Percentiles rank a stretch among this genome's conserved stretches.
phyloP scores from a whole-genome alignment of 2,797 vertebrate genomes.

The Channallabes apus region DNA sequence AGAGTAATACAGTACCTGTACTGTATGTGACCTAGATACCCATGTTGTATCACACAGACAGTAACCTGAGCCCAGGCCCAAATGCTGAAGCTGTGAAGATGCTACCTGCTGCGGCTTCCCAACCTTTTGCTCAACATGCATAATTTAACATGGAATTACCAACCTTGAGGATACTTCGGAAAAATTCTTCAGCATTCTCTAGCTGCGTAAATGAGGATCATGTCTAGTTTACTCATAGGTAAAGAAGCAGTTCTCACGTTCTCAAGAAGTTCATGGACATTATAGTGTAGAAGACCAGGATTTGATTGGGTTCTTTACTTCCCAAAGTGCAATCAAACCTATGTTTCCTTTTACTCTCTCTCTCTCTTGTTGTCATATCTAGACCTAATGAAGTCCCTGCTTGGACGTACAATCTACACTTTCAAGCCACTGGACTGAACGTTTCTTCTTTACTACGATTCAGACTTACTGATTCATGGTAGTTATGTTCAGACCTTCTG shows the following conservation, averaged over 20 bases:
- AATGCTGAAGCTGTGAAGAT: not conserved
- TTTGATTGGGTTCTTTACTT: not conserved
- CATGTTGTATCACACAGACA: not conserved
- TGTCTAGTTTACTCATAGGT: not conserved
- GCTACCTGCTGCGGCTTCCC: not conserved
- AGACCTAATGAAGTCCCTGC: not conserved
- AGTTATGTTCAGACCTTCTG: not conserved
- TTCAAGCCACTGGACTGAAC: not conserved
- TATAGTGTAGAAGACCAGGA: not conserved
- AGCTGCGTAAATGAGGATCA: not conserved
- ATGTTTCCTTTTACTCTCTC: not conserved
- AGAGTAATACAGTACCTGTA: not conserved
- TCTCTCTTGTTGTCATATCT: not conserved
- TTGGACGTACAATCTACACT: not conserved
- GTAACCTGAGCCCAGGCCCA: not conserved
- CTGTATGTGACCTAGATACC: not conserved
- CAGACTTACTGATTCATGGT: not conserved
- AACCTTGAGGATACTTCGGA: not conserved
- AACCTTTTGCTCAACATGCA: conserved; percentile 11
- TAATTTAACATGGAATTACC: not conserved
- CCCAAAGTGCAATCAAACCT: not conserved
- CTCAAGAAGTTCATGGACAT: not conserved
- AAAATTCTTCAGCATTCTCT: not conserved
- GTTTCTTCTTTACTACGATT: not conserved
- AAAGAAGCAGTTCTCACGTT: not conserved